Evolutionary conservation across 2,797 vertebrate species (phyloP).

Genomic region (Mormyrus hasselquistii): DNA sequence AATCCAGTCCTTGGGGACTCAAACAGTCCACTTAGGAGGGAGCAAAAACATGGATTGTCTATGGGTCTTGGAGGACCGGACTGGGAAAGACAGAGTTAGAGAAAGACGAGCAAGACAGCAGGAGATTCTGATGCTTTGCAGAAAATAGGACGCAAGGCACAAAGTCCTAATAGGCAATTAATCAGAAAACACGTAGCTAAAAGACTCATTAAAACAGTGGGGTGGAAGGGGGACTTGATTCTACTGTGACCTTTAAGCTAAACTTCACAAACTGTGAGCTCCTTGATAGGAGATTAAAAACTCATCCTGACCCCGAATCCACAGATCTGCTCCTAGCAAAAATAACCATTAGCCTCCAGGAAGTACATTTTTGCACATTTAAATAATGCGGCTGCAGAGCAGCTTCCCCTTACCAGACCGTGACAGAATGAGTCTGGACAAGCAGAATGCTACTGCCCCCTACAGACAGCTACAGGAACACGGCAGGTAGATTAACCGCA

Average conservation of each 20-base stretch:
- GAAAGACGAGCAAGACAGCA: background rate
- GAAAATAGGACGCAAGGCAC: background rate
- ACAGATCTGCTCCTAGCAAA: background rate
- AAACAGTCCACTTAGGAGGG: background rate
- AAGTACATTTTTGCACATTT: background rate
- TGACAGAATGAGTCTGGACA: background rate
- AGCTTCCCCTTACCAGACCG: background rate
- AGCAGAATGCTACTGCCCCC: slow-evolving; percentile 1
- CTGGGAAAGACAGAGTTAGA: background rate
- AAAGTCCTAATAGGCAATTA: background rate
- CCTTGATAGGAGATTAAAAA: background rate
- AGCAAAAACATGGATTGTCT: background rate
- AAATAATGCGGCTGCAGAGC: background rate
- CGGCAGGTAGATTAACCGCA: background rate
- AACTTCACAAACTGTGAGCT: background rate
- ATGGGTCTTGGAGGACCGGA: background rate
- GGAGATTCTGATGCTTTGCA: background rate
- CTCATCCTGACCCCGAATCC: background rate
- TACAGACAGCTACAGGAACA: background rate
- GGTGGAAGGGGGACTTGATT: background rate
- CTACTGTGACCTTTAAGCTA: background rate
- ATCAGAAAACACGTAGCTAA: background rate
- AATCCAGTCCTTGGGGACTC: background rate
- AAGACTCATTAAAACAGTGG: background rate
- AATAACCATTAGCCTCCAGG: background rate